phyloP scores from a whole-genome alignment of 2,888 invertebrate genomes.

The Pammene aurita region DNA sequence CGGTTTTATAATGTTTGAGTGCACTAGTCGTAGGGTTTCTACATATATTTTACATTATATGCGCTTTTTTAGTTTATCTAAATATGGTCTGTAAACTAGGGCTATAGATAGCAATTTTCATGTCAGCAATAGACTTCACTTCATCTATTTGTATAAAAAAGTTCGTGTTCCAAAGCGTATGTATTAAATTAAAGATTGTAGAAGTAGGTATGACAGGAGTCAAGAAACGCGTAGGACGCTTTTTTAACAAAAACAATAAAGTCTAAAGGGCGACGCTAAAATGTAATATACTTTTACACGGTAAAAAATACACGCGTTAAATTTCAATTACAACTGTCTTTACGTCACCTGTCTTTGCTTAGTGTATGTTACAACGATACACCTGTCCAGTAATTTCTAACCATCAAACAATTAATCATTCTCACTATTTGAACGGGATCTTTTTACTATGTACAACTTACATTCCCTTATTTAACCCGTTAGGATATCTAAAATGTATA shows the following conservation, averaged over 20 bases:
- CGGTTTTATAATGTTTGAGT: too few relatives aligned
- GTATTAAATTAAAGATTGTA: neutral
- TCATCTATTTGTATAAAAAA: too few relatives aligned
- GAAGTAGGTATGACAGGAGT: neutral
- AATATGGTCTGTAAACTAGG: too few relatives aligned
- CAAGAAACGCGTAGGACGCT: neutral
- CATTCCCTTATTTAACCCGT: neutral
- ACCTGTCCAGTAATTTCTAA: slow-evolving; percentile 22
- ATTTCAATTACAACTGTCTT: slow-evolving; percentile 12
- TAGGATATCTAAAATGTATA: neutral
- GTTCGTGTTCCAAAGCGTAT: neutral
- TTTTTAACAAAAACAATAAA: neutral
- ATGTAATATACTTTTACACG: slow-evolving; percentile 6
- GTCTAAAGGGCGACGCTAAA: slow-evolving; percentile 3
- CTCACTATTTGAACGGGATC: neutral
- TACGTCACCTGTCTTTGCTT: slow-evolving; percentile 18
- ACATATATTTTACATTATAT: too few relatives aligned
- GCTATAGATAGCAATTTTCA: too few relatives aligned
- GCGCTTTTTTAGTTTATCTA: too few relatives aligned
- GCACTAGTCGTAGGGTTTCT: too few relatives aligned
- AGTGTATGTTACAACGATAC: slow-evolving; percentile 9
- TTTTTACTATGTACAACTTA: slow-evolving; percentile 1
- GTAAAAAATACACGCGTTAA: slow-evolving; percentile 21
- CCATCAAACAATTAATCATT: slow-evolving; percentile 25
- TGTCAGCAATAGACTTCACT: too few relatives aligned